Evolutionary conservation across 92 coral and sea anemone genomes (phyloP).

Genomic region (Isaurus tuberculatus): DNA sequence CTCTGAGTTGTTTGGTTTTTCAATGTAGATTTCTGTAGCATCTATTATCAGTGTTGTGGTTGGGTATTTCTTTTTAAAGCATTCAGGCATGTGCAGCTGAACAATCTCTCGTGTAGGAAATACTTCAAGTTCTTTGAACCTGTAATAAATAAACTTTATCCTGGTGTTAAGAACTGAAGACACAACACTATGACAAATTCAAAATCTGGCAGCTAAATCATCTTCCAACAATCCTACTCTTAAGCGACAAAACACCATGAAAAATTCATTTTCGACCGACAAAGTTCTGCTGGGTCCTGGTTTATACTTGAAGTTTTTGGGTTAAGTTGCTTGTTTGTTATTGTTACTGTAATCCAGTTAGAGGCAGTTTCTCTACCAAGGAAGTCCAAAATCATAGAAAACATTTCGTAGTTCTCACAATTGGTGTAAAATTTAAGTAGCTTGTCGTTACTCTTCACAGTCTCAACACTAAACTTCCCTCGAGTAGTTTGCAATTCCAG

Average conservation of each 20-base stretch:
- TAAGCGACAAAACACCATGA: conserved; percentile 10
- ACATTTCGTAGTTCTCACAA: conserved; percentile 5
- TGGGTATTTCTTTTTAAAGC: conserved; percentile 22
- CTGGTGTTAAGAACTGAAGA: conserved; percentile 11
- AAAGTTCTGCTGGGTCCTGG: conserved; percentile 20
- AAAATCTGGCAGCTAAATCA: conserved; percentile 1
- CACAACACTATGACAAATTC: conserved; percentile 5
- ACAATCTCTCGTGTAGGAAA: conserved; percentile 44
- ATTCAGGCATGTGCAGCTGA: conserved; percentile 39
- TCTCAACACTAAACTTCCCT: conserved; percentile 33
- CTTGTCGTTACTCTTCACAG: conserved; percentile 26
- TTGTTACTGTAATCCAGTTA: conserved; percentile 3
- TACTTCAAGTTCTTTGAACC: conserved; percentile 19
- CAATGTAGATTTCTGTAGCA: background rate
- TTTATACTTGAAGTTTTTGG: conserved; percentile 11
- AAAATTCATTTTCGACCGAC: conserved; percentile 12
- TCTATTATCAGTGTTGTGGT: conserved; percentile 9
- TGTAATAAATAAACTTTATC: conserved; percentile 16
- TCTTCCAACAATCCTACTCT: conserved; percentile 8
- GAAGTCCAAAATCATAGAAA: conserved; percentile 16
- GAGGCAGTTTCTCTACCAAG: conserved; percentile 19
- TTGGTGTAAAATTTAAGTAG: conserved; percentile 2
- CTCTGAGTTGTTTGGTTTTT: no score
- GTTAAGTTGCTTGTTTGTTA: conserved; percentile 12
- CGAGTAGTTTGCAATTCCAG: conserved; percentile 27